Conservation (phyloP, 1,140 invertebrate genomes). For the Bombus cullumanus region DNA sequence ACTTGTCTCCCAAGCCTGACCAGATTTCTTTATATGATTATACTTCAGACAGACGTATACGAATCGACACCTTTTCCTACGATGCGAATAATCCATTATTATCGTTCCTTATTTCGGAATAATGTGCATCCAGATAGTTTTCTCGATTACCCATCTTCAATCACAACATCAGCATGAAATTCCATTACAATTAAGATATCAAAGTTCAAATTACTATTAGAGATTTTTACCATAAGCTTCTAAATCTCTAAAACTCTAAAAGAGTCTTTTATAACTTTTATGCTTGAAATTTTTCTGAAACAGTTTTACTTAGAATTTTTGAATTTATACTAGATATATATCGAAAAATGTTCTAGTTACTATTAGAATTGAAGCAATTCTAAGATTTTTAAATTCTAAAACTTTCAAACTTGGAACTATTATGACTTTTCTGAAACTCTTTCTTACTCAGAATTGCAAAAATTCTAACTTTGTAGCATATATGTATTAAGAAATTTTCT, state of each 20-base stretch:
- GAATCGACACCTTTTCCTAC: slow-evolving; percentile 22
- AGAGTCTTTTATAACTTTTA: not conserved
- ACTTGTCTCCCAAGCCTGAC: slow-evolving; percentile 50
- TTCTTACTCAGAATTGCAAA: too few species aligned
- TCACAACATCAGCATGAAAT: not conserved
- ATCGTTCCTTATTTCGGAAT: not conserved
- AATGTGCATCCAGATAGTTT: not conserved
- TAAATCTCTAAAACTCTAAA: not conserved
- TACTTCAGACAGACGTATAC: not conserved
- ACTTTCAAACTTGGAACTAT: too few species aligned
- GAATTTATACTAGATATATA: too few species aligned
- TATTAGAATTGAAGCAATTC: too few species aligned
- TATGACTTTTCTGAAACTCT: too few species aligned
- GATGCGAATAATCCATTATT: slow-evolving; percentile 5
- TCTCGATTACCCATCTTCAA: not conserved
- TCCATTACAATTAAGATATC: not conserved
- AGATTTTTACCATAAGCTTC: too few species aligned
- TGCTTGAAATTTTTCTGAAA: too few species aligned
- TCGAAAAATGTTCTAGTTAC: too few species aligned
- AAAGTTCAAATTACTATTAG: not conserved
- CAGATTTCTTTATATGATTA: slow-evolving; percentile 57
- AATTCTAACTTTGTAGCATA: not conserved
- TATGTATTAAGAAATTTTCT: not conserved
- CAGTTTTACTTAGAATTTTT: too few species aligned
- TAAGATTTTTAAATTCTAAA: too few species aligned